A percentile compares a stretch with the other conserved stretches of the same genome.
These are phyloP conservation scores for Myrmecophaga tridactyla DNA, from an alignment of 2,113 vertebrate genomes.

Conservation along the genomic window DNA sequence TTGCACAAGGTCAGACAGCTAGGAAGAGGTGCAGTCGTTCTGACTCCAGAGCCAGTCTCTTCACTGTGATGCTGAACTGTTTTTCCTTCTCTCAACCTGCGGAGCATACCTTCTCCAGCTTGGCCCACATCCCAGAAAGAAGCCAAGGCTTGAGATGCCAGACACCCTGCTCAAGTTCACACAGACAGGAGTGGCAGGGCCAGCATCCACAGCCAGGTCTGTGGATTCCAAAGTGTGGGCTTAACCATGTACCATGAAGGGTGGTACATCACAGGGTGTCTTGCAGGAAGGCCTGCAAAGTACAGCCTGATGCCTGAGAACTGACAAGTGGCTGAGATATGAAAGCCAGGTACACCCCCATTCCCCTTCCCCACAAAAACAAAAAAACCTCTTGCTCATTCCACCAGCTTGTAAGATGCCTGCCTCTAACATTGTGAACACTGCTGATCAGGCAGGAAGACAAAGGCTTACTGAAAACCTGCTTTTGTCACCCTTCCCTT, in stretches of 20 bases:
- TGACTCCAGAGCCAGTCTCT: neutral
- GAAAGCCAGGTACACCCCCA: neutral
- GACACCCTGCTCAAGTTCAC: neutral
- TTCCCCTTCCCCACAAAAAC: neutral
- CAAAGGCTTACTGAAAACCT: neutral
- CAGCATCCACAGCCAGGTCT: neutral
- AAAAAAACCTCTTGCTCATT: neutral
- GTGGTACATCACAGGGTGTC: neutral
- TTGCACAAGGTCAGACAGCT: neutral
- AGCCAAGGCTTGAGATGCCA: neutral
- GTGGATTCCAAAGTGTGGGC: rapidly evolving
- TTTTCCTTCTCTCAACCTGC: neutral
- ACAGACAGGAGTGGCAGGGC: neutral
- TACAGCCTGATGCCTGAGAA: neutral
- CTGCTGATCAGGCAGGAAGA: neutral
- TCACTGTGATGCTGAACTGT: neutral
- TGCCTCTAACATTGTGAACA: neutral
- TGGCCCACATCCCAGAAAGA: neutral
- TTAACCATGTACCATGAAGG: too few species aligned
- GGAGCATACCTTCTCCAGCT: rapidly evolving
- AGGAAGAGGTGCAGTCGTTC: neutral
- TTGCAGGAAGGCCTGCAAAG: neutral
- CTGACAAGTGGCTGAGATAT: neutral
- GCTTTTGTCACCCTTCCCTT: neutral
- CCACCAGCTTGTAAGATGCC: neutral